Evolutionary conservation across 2,797 vertebrate genomes (phyloP).

Genomic region (Emys orbicularis): DNA sequence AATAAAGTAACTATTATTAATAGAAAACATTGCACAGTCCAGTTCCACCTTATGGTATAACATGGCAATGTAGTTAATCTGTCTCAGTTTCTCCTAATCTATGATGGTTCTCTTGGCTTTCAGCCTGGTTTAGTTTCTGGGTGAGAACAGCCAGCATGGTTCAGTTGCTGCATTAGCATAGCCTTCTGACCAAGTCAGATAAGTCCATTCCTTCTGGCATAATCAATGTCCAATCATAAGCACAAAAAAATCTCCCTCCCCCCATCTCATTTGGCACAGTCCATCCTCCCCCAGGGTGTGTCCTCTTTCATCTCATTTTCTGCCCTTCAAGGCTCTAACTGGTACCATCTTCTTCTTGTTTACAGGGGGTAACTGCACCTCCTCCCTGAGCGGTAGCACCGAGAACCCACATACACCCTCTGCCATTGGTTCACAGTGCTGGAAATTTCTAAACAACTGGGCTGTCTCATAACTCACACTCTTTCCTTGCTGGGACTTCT

Average conservation of each 20-base stretch:
- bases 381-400: background rate
- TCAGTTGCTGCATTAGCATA: background rate
- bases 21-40: background rate
- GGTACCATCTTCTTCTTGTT: background rate
- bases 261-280: too few species aligned
- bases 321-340: background rate
- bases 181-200: background rate
- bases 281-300: too few species aligned
- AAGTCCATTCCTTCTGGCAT: background rate
- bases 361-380: background rate
- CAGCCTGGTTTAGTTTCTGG: background rate
- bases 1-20: background rate
- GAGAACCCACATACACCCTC: too few species aligned
- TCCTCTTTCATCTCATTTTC: background rate
- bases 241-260: background rate
- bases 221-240: background rate
- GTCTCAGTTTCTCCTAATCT: background rate
- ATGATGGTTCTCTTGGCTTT: background rate
- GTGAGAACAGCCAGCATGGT: background rate
- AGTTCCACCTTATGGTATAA: background rate
- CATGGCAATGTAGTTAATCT: background rate
- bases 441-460: background rate
- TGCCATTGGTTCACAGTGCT: background rate
- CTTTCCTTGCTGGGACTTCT: background rate
- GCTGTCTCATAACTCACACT: background rate